Percentiles rank a stretch among this genome's conserved stretches.
phyloP scores from a whole-genome alignment of 2,113 vertebrate species.

The Tringa solitaria region DNA sequence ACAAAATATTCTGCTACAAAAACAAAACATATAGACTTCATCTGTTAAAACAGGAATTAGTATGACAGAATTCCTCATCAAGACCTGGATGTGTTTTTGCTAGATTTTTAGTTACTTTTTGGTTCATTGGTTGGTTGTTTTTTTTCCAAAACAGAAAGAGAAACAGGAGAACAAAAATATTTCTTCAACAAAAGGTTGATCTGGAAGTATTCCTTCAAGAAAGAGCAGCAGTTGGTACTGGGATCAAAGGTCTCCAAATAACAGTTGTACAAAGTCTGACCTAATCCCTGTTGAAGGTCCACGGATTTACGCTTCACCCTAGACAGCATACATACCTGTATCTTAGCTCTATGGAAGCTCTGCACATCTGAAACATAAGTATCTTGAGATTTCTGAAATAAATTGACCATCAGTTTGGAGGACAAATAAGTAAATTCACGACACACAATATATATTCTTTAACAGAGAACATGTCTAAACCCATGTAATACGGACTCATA shows the following conservation, averaged over 20 bases:
- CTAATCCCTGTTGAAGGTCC: not conserved
- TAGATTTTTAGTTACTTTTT: not conserved
- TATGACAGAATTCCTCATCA: not conserved
- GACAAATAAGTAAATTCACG: fast-evolving
- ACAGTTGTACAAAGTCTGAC: not conserved
- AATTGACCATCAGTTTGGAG: not conserved
- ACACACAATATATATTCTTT: not conserved
- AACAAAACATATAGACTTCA: not conserved
- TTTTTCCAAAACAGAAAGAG: not conserved
- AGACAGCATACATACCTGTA: fast-evolving
- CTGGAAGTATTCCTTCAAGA: not conserved
- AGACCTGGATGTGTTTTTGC: not conserved
- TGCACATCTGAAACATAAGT: not conserved
- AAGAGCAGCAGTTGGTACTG: too few species aligned
- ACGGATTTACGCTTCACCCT: not conserved
- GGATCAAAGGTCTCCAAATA: not conserved
- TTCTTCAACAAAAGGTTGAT: not conserved
- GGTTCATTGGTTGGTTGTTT: not conserved
- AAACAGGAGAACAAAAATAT: too few species aligned
- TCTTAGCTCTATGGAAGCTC: not conserved
- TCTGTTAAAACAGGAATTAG: not conserved
- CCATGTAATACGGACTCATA: not conserved
- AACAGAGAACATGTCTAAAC: not conserved
- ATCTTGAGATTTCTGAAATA: not conserved
- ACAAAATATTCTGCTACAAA: not conserved